A percentile compares a stretch with the other conserved stretches of the same genome.
phyloP scores from a whole-genome alignment of 2,888 invertebrate genomes.

The Bombylius discolor region DNA sequence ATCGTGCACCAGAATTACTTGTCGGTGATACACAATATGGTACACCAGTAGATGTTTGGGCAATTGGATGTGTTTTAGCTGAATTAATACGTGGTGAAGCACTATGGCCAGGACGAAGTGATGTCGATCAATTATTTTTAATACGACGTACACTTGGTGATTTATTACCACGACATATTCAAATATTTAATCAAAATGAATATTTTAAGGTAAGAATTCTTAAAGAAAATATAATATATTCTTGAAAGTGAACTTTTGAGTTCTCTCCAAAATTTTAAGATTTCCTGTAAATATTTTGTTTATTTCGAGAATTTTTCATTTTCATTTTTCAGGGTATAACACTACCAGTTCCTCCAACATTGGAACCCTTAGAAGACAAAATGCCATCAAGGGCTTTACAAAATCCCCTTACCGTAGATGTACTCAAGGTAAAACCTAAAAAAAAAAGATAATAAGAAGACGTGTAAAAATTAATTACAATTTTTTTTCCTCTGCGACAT shows the following conservation, averaged over 20 bases:
- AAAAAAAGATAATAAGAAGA: not conserved
- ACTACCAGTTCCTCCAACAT: slow-evolving; percentile 77
- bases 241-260: not conserved
- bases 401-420: slow-evolving; percentile 62
- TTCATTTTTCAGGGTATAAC: slow-evolving; percentile 57
- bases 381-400: slow-evolving; percentile 59
- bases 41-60: slow-evolving; percentile 92
- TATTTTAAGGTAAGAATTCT: slow-evolving; percentile 49
- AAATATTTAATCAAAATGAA: slow-evolving; percentile 90
- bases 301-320: too few relatives aligned
- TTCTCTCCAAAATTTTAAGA: not conserved
- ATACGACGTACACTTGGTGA: slow-evolving; percentile 92
- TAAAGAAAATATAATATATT: not conserved
- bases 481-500: slow-evolving; percentile 11
- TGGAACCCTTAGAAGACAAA: slow-evolving; percentile 75
- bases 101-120: slow-evolving; percentile 96
- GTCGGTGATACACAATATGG: slow-evolving; percentile 93
- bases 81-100: slow-evolving; percentile 83
- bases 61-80: slow-evolving; percentile 85
- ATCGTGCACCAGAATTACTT: slow-evolving; percentile 89
- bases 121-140: slow-evolving; percentile 93
- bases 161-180: slow-evolving; percentile 83
- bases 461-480: not conserved
- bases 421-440: slow-evolving; percentile 54
- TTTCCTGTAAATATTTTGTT: not conserved